Evolutionary conservation across 2,113 vertebrate genomes (phyloP).

Genomic region (Mionectes macconnelli): DNA sequence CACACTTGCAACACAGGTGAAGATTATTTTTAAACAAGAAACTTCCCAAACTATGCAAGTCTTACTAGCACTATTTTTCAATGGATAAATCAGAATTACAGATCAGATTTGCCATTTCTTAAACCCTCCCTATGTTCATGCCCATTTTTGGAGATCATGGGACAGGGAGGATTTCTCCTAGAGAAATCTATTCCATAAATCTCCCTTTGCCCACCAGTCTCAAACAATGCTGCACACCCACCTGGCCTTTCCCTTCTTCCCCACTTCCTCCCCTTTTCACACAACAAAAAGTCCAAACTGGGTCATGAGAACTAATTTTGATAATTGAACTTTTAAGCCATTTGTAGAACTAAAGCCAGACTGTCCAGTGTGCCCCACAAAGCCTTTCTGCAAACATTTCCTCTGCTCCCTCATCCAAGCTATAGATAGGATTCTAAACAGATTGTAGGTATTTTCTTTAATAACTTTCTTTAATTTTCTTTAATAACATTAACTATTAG

Average conservation of each 20-base stretch:
- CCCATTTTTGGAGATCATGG: background rate
- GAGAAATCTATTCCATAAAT: background rate
- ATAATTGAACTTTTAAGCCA: background rate
- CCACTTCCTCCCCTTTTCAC: background rate
- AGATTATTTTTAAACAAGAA: background rate
- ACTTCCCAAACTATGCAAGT: background rate
- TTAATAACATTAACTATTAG: background rate
- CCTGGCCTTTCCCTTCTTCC: background rate
- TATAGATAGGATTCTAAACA: background rate
- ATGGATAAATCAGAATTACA: background rate
- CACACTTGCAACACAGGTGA: background rate
- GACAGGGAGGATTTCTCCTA: background rate
- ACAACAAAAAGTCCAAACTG: background rate
- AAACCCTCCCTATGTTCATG: background rate
- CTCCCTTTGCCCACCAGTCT: background rate
- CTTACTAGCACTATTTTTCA: background rate
- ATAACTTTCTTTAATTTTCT: too few relatives aligned
- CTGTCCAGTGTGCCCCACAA: background rate
- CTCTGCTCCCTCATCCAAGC: background rate
- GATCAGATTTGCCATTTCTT: background rate
- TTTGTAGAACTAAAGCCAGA: background rate
- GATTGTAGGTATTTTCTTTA: background rate
- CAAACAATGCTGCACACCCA: background rate
- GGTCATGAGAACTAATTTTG: background rate
- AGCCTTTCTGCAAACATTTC: background rate